Base-by-base conservation (phyloP, 2,888 invertebrate genomes). In the Synergus laeviventris region DNA sequence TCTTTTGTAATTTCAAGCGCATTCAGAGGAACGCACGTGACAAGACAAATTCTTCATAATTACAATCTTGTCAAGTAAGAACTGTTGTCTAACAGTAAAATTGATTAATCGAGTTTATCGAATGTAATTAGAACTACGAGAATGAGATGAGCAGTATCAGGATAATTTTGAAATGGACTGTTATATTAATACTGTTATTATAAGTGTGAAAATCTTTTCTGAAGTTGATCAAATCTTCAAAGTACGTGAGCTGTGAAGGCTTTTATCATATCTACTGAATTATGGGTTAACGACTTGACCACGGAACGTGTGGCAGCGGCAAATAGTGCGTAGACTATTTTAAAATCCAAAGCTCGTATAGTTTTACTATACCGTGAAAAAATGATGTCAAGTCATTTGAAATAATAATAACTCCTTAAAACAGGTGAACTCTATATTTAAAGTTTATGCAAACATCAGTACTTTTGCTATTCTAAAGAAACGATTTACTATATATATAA, bases 341-440 rank as follows among this genome's bases (percentile, higher is more conserved):
- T 66, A 45, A 66, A 66, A 66, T 66, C 66, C 66, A 66, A 66
- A 39, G 24, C 66, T 66, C 66, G 42, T 45, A 31, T 5, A 66
- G 24, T 66, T 16, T 14, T 24, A 21, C 24, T 14, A 16, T 49
- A 49, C 66, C 24, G 42, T 45, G 66, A 45, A 42, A 66, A 66
- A 66, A 66, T 66, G 42, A 66, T 66, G 45, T 66, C 12, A 45
- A 45, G 24, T 66, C 16, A 42, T 45, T 66, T 5, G 14, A 21
- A 24, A 66, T 14, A 64, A 64, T 12, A 62, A 18, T 49, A 9
- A n/a, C 49, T 49, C n/a, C 49, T 49, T 9, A 49, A 49, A 18
- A n/a, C n/a, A 49, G n/a, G 2, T 16, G 49, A 8, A 49, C n/a
- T n/a, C 49, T 49, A n/a, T 49, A n/a, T 49, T 49, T 8, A n/a